These are phyloP conservation scores for Sterrhoptilus dennistouni DNA, from an alignment of 2,113 vertebrate species.

Conservation along the genomic window DNA sequence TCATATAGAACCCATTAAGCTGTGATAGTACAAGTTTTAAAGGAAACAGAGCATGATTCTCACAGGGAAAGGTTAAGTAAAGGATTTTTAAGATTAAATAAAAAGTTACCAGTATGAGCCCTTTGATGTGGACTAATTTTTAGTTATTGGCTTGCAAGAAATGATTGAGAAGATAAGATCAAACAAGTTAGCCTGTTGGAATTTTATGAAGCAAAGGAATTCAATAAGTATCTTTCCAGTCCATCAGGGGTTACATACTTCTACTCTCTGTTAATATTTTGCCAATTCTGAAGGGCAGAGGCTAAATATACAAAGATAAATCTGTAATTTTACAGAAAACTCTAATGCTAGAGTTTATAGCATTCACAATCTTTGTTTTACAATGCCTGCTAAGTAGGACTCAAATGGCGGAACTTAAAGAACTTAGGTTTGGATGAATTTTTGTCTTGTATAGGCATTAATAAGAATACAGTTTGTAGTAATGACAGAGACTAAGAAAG, in stretches of 20 bases:
- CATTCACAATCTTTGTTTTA: not conserved
- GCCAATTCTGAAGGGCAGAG: not conserved
- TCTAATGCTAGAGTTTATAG: not conserved
- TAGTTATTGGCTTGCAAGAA: constrained; percentile 23
- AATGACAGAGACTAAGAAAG: not conserved
- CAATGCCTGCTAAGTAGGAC: not conserved
- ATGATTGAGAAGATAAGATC: constrained; percentile 18
- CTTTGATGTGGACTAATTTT: constrained; percentile 46
- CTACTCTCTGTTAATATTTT: not conserved
- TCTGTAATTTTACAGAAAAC: not conserved
- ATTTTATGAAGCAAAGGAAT: constrained; percentile 2
- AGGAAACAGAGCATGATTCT: not conserved
- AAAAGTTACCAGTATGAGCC: not conserved
- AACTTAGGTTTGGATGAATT: not conserved
- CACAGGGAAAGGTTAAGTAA: constrained; percentile 5
- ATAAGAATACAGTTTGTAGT: not conserved
- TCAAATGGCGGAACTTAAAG: not conserved
- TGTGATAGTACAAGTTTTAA: not conserved
- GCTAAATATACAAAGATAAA: not conserved
- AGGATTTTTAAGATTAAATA: constrained; percentile 13
- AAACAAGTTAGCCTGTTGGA: constrained; percentile 1
- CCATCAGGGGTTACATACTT: not conserved
- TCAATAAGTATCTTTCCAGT: not conserved
- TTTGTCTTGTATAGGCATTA: not conserved
- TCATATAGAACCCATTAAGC: not conserved